Evolutionary conservation across 2,888 invertebrate species (phyloP).

Genomic region (Melinopterus prodromus): DNA sequence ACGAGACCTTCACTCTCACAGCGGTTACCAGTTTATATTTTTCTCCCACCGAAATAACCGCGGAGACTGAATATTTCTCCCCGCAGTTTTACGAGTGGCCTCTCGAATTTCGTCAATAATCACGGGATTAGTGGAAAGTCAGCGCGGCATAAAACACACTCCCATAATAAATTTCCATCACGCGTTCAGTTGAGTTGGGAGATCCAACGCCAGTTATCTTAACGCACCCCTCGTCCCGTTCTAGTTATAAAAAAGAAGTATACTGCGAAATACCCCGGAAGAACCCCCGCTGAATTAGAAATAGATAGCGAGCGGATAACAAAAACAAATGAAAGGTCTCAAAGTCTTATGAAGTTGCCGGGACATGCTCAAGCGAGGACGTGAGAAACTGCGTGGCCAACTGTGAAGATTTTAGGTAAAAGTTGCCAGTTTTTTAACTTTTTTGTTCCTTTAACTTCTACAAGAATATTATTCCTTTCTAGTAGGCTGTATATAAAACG

Average conservation of each 20-base stretch:
- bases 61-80: not conserved
- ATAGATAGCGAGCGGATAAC: slow-evolving; percentile 25
- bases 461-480: no score
- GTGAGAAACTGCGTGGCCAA: not conserved
- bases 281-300: slow-evolving; percentile 26
- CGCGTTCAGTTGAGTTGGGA: not conserved
- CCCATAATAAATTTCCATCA: slow-evolving; percentile 4
- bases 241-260: slow-evolving; percentile 5
- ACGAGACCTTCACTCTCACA: not conserved
- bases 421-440: not conserved
- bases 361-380: not conserved
- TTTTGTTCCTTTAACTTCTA: not conserved
- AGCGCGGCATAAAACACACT: not conserved
- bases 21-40: not conserved
- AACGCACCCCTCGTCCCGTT: not conserved
- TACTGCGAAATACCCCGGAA: slow-evolving; percentile 18
- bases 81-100: not conserved
- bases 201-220: not conserved
- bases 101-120: slow-evolving; percentile 4
- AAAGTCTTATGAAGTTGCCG: slow-evolving; percentile 29
- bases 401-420: not conserved
- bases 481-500: no score
- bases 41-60: not conserved
- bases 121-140: slow-evolving; percentile 4
- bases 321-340: slow-evolving; percentile 30